Conservation (phyloP, 2,888 invertebrate genomes). For the Prosopocoilus inquinatus region DNA sequence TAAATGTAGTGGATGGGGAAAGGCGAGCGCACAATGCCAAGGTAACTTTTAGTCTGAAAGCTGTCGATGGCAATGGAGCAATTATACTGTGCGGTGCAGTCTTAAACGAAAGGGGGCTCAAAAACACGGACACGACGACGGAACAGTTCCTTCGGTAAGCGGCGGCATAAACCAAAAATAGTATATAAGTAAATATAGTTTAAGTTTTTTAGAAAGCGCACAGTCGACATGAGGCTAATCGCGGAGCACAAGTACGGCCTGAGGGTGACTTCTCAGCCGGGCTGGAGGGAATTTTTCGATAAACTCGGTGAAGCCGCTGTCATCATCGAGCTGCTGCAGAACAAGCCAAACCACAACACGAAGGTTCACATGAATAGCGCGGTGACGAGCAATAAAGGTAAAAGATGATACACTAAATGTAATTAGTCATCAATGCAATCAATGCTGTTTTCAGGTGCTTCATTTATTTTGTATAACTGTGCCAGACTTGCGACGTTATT, state of each 20-base stretch:
- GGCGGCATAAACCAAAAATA: neutral
- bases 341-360: constrained; percentile 61
- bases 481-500: constrained; percentile 68
- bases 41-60: constrained; percentile 49
- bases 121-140: constrained; percentile 53
- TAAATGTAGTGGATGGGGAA: constrained; percentile 35
- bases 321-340: constrained; percentile 66
- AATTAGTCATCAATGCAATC: neutral
- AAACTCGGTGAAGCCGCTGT: constrained; percentile 66
- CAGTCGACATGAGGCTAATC: constrained; percentile 63
- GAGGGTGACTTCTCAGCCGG: constrained; percentile 51
- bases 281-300: constrained; percentile 57
- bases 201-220: constrained; percentile 54
- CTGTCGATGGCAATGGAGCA: constrained; percentile 32
- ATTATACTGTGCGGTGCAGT: constrained; percentile 60
- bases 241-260: constrained; percentile 68
- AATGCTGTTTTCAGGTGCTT: constrained; percentile 55
- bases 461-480: constrained; percentile 77
- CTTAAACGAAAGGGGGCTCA: constrained; percentile 56
- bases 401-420: constrained; percentile 1
- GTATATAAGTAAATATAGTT: neutral
- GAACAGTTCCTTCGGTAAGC: constrained; percentile 56
- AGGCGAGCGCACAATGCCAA: constrained; percentile 43
- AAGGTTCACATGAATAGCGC: constrained; percentile 55
- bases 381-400: constrained; percentile 58